Evolutionary conservation across 2,888 invertebrate genomes (phyloP), one percentile per base, ranked within the genome.

Genomic region (Leucophenga maculata): DNA sequence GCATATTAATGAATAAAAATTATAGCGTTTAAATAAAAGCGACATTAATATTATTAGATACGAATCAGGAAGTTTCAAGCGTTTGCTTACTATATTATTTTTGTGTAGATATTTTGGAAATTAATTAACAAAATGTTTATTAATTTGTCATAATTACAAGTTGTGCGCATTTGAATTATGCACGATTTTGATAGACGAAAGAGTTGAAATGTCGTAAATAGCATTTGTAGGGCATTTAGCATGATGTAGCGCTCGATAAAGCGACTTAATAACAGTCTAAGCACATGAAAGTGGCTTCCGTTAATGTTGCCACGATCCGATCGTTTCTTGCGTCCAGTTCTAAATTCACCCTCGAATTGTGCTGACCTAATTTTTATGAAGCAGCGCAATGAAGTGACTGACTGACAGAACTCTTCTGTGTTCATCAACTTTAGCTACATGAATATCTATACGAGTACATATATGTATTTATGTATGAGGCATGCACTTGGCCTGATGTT

Each of bases 111-210:
- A 1, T 60, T 62, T 32, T 22, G 20, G 75, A 81, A 81, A 83
- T 81, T 83, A 83, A 83, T 81, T 83, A 82, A 78, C 76, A 73
- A 83, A 83, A 77, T 80, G 73, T 70, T 76, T 83, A 73, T 78
- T 73, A 77, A 73, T 75, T 74, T 72, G 74, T 44, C 69, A 80
- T 81, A 81, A 81, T 81, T 81, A 82, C 69, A 76, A 72, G 69
- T 74, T 71, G 59, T 67, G 54, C 13, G 65, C 16, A 13, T 44
- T 60, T 60, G 60, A 54, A 69, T 59, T 55, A 26, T 59, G 64
- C 79, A 77, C 73, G 79, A 46, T 22, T 50, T 64, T 64, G 11
- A 20, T 16, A 6, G 62, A 26, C 54, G 20, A 22, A 66, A 39
- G 66, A 66, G 22, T 66, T 54, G 26, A 14, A n/a, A 16, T 60